Percentiles rank a stretch among this genome's conserved stretches.
Conservation (phyloP, 2,888 invertebrate genomes). For the Ctena decussata region DNA sequence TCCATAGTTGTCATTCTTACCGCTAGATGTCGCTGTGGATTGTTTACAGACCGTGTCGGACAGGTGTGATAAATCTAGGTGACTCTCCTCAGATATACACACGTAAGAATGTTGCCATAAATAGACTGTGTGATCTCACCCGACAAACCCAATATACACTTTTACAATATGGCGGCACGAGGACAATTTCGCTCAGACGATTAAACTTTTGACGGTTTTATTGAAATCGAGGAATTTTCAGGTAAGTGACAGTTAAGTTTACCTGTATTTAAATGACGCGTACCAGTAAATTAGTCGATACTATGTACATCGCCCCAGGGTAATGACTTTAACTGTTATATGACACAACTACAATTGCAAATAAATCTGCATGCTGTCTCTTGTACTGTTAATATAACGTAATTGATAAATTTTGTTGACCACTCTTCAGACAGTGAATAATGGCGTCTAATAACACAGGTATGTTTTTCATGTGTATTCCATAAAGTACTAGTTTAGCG, state of each 20-base stretch:
- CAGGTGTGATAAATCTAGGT: neutral
- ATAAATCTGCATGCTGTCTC: neutral
- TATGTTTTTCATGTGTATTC: neutral
- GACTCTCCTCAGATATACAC: constrained; percentile 1
- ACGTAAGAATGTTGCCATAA: neutral
- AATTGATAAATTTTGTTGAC: constrained; percentile 3
- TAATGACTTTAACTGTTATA: neutral
- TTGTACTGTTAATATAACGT: neutral
- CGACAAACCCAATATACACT: neutral
- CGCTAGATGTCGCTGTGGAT: neutral
- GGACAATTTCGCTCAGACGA: neutral
- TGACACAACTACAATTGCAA: neutral
- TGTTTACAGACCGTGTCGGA: neutral
- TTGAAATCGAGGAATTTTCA: neutral
- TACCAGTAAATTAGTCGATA: neutral
- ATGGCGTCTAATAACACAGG: neutral
- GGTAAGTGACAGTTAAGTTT: neutral
- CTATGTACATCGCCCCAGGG: neutral
- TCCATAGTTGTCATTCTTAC: neutral
- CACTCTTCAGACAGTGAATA: neutral
- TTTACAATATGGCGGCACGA: neutral
- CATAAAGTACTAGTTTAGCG: neutral
- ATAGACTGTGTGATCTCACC: constrained; percentile 9
- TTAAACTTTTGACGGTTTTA: neutral
- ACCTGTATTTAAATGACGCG: neutral